Conservation (phyloP, 2,888 invertebrate genomes). For the Pediacus dermestoides region DNA sequence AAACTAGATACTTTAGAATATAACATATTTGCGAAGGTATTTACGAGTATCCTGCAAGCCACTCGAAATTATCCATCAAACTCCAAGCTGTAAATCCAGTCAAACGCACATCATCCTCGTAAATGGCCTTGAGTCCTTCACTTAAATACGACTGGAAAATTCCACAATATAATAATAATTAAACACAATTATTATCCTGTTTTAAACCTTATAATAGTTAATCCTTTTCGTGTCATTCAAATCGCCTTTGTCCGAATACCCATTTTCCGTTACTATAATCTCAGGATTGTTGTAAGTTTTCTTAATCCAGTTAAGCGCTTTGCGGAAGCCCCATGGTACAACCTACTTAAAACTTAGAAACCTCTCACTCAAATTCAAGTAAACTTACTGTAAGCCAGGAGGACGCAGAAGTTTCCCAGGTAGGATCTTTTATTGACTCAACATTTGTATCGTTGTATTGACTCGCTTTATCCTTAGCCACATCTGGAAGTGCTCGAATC, state of each 20-base stretch:
- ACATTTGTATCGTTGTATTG: slow-evolving; percentile 18
- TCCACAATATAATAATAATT: background rate
- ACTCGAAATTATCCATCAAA: slow-evolving; percentile 42
- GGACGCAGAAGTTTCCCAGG: slow-evolving; percentile 15
- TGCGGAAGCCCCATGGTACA: slow-evolving; percentile 59
- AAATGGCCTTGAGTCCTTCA: slow-evolving; percentile 39
- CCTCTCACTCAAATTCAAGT: background rate
- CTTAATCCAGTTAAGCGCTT: slow-evolving; percentile 51
- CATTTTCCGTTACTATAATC: slow-evolving; percentile 59
- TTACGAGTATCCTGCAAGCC: slow-evolving; percentile 51
- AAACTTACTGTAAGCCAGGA: slow-evolving; percentile 10
- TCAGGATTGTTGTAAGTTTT: slow-evolving; percentile 27
- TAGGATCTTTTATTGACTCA: slow-evolving; percentile 8
- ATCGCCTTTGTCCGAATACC: slow-evolving; percentile 50
- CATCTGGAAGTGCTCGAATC: slow-evolving; percentile 37
- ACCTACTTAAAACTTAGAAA: slow-evolving; percentile 27
- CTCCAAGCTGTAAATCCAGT: slow-evolving; percentile 49
- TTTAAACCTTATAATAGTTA: slow-evolving; percentile 39
- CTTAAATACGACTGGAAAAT: slow-evolving; percentile 48
- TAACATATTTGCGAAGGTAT: slow-evolving; percentile 1
- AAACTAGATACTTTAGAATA: slow-evolving; percentile 31
- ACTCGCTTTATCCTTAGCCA: slow-evolving; percentile 15
- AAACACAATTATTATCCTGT: background rate
- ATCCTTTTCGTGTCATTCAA: slow-evolving; percentile 53
- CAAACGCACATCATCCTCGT: slow-evolving; percentile 44